Conservation (phyloP, 2,797 vertebrate species). For the Clamator glandarius region DNA sequence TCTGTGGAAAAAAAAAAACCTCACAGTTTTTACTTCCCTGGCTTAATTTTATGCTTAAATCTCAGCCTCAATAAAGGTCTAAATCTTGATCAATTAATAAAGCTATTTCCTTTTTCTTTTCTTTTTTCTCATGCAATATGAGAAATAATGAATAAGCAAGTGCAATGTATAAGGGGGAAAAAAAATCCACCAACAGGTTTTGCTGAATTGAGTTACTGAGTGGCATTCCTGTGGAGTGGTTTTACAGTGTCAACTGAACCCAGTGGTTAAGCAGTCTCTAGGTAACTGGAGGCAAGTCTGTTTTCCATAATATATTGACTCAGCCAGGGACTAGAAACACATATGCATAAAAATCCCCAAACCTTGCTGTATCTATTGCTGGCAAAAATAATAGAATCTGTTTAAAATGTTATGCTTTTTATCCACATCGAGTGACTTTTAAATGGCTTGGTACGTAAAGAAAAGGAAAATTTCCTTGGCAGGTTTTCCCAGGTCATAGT, state of each 20-base stretch:
- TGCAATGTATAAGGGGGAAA: neutral
- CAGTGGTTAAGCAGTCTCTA: neutral
- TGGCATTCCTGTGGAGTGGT: conserved; percentile 8
- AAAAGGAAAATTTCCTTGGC: neutral
- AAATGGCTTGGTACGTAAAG: neutral
- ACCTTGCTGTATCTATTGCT: neutral
- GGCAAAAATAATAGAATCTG: conserved; percentile 1
- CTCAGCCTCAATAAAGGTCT: neutral
- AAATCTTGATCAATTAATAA: neutral
- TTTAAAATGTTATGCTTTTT: conserved; percentile 21
- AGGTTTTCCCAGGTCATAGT: neutral
- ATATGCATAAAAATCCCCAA: neutral
- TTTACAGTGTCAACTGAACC: conserved; percentile 29
- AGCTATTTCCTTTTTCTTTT: neutral
- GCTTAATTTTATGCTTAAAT: conserved; percentile 19
- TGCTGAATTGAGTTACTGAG: neutral
- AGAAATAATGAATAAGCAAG: neutral
- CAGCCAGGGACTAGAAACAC: neutral
- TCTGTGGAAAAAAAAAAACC: too few relatives aligned
- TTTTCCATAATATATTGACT: conserved; percentile 24
- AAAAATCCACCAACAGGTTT: neutral
- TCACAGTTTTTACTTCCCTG: neutral
- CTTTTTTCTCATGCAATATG: neutral
- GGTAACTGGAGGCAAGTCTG: conserved; percentile 37
- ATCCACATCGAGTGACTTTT: neutral